These are phyloP conservation scores for Eidolon dupreanum DNA, from an alignment of 2,797 vertebrate genomes.

Conservation along the genomic window DNA sequence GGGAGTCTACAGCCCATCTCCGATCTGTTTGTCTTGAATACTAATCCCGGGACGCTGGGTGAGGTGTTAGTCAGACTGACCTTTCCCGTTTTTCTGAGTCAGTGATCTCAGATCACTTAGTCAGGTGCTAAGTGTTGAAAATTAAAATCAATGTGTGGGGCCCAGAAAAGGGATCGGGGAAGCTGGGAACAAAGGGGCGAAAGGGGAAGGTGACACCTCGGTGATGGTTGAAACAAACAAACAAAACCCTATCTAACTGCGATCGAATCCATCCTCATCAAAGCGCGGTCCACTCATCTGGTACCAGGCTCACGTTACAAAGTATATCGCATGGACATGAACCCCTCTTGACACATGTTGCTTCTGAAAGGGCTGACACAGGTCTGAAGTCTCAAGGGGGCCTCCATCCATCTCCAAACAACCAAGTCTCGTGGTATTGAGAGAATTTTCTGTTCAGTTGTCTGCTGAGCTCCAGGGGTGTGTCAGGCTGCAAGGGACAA, in stretches of 20 bases:
- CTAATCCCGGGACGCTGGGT: constrained; percentile 49
- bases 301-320: neutral
- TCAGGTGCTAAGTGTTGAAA: constrained; percentile 68
- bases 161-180: neutral
- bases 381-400: neutral
- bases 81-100: constrained; percentile 84
- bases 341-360: neutral
- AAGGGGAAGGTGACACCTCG: neutral
- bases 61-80: constrained; percentile 81
- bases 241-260: neutral
- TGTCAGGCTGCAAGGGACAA: neutral
- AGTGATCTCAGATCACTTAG: constrained; percentile 68
- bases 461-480: neutral
- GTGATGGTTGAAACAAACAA: constrained; percentile 33
- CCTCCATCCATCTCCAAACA: neutral
- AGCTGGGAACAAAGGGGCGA: neutral
- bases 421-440: neutral
- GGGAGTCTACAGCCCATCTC: constrained; percentile 62
- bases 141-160: constrained; percentile 73
- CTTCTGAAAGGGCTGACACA: neutral
- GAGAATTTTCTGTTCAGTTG: neutral
- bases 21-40: constrained; percentile 83
- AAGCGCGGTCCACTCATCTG: neutral
- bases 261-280: neutral
- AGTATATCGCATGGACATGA: neutral